Conservation (phyloP, 2,797 vertebrate genomes). For the Gastrophryne carolinensis region DNA sequence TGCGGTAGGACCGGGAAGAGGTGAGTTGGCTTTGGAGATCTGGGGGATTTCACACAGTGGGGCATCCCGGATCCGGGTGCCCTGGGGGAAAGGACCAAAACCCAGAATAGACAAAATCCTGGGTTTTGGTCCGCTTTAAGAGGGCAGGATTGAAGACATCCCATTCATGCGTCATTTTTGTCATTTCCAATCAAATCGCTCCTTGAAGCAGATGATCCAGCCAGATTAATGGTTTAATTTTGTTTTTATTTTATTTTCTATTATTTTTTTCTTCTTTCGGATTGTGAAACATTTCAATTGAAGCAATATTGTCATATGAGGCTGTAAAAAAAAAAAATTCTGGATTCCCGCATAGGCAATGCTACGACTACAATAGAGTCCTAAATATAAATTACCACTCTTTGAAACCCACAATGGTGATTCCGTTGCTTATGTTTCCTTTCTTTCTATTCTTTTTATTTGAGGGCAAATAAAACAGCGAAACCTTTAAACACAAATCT, state of each 20-base stretch:
- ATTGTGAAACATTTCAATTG: constrained; percentile 59
- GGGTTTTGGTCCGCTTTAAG: too few relatives aligned
- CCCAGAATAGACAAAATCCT: too few relatives aligned
- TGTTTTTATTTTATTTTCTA: constrained; percentile 59
- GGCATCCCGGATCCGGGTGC: too few relatives aligned
- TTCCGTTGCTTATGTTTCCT: constrained; percentile 1
- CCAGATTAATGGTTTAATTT: constrained; percentile 72
- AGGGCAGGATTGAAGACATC: constrained; percentile 45
- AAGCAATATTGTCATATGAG: constrained; percentile 53
- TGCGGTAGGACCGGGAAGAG: too few relatives aligned
- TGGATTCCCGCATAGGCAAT: constrained; percentile 45
- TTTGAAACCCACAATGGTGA: background rate
- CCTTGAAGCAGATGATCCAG: constrained; percentile 68
- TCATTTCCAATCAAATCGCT: constrained; percentile 71
- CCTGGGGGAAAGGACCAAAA: too few relatives aligned
- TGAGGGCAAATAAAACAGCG: background rate
- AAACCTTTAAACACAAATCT: background rate
- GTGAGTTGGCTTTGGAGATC: too few relatives aligned
- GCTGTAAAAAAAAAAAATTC: constrained; percentile 54
- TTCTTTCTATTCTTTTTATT: background rate
- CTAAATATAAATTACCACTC: constrained; percentile 35
- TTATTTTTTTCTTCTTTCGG: constrained; percentile 56
- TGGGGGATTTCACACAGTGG: too few relatives aligned
- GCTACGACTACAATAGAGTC: constrained; percentile 45
- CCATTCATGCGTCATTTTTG: constrained; percentile 68